Evolutionary conservation across 2,797 vertebrate species (phyloP).

Genomic region (Gastrophryne carolinensis): DNA sequence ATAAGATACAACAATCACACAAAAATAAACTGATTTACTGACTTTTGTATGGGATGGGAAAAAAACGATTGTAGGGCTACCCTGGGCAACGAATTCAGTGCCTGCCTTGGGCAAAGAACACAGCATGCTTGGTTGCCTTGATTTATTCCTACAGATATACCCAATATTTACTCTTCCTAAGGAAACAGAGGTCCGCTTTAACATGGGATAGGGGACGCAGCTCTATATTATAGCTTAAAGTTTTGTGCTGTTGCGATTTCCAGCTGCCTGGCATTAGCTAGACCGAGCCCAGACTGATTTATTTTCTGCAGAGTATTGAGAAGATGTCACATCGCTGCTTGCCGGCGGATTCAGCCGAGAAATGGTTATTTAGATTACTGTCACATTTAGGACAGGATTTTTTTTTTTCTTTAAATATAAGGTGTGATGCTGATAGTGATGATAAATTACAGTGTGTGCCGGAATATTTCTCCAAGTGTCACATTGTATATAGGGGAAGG

Average conservation of each 20-base stretch:
- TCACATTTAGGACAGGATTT: slow-evolving; percentile 41
- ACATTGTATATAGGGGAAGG: slow-evolving; percentile 33
- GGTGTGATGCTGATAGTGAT: slow-evolving; percentile 37
- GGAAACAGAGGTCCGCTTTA: too few species aligned
- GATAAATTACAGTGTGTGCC: slow-evolving; percentile 31
- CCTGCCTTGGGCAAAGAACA: too few species aligned
- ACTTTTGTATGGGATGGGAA: too few species aligned
- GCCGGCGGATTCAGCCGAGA: slow-evolving; percentile 20
- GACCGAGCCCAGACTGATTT: slow-evolving; percentile 25
- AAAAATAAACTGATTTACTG: too few species aligned
- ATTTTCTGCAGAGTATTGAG: slow-evolving; percentile 16
- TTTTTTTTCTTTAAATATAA: slow-evolving; percentile 36
- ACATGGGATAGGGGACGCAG: too few species aligned
- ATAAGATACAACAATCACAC: too few species aligned
- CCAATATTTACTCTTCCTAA: too few species aligned
- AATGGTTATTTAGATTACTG: slow-evolving; percentile 41
- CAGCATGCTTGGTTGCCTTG: too few species aligned
- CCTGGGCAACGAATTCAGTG: too few species aligned
- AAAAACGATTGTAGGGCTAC: too few species aligned
- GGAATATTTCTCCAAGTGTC: slow-evolving; percentile 33
- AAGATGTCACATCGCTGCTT: slow-evolving; percentile 14
- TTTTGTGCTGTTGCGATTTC: neutral
- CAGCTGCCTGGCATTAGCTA: neutral
- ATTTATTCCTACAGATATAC: too few species aligned
- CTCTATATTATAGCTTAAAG: too few species aligned